These are phyloP conservation scores for Pituophis catenifer DNA, from an alignment of 2,113 vertebrate species.

Conservation along the genomic window DNA sequence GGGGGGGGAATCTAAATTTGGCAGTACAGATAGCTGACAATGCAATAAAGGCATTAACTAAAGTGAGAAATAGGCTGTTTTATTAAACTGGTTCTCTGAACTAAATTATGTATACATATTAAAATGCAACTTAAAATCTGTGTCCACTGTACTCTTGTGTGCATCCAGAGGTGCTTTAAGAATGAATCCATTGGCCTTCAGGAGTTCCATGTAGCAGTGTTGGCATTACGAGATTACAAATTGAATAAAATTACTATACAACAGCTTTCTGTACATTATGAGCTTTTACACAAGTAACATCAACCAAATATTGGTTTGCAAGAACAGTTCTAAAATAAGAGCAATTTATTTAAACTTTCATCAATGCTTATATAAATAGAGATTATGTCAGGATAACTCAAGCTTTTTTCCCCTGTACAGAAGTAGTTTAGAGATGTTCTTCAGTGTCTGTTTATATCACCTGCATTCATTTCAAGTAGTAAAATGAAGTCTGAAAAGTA, in stretches of 20 bases:
- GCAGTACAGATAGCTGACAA: constrained; percentile 35
- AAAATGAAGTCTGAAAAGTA: constrained; percentile 92
- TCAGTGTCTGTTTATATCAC: constrained; percentile 40
- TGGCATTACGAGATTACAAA: constrained; percentile 35
- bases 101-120: constrained; percentile 33
- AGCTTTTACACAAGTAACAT: constrained; percentile 66
- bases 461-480: constrained; percentile 74
- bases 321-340: constrained; percentile 57
- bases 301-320: constrained; percentile 71
- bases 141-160: constrained; percentile 30
- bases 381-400: constrained; percentile 49
- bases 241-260: constrained; percentile 44
- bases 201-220: constrained; percentile 18
- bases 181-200: constrained; percentile 49
- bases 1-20: constrained; percentile 44
- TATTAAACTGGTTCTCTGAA: constrained; percentile 13
- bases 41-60: constrained; percentile 35
- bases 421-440: constrained; percentile 42
- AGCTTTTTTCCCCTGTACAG: constrained; percentile 34
- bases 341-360: constrained; percentile 56
- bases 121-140: constrained; percentile 28
- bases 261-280: constrained; percentile 55
- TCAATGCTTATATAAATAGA: constrained; percentile 61
- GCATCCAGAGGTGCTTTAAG: constrained; percentile 19
- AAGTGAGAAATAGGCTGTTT: constrained; percentile 45